A percentile compares a stretch with the other conserved stretches of the same genome.
Conservation (phyloP, 2,113 vertebrate genomes). For the Neogale vison region DNA sequence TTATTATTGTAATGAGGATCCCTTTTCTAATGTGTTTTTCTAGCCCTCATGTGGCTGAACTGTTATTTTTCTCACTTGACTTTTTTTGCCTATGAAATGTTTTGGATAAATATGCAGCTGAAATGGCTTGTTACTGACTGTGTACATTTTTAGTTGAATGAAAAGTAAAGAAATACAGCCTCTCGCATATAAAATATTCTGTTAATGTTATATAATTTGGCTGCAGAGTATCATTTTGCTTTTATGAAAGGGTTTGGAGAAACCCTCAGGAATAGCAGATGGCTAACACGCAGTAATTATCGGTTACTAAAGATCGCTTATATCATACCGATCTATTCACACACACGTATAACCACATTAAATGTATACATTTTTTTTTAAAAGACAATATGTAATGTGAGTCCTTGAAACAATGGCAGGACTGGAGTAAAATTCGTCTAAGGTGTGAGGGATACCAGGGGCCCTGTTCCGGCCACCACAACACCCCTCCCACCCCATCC, state of each 20-base stretch:
- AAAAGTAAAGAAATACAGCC: slow-evolving; percentile 79
- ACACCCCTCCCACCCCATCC: background rate
- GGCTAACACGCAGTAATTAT: slow-evolving; percentile 79
- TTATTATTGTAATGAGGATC: slow-evolving; percentile 81
- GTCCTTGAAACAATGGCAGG: slow-evolving; percentile 22
- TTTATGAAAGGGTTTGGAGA: slow-evolving; percentile 80
- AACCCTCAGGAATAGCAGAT: slow-evolving; percentile 78
- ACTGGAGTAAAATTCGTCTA: background rate
- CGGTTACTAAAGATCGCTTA: slow-evolving; percentile 79
- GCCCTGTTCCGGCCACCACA: fast-evolving
- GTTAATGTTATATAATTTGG: slow-evolving; percentile 82
- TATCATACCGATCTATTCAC: slow-evolving; percentile 74
- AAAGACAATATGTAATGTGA: slow-evolving; percentile 51
- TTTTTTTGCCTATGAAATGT: slow-evolving; percentile 79
- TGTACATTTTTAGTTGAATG: slow-evolving; percentile 81
- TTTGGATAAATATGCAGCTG: slow-evolving; percentile 81
- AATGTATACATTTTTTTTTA: slow-evolving; percentile 20
- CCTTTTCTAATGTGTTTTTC: slow-evolving; percentile 77
- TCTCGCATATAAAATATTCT: slow-evolving; percentile 81
- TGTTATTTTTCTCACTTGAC: slow-evolving; percentile 80
- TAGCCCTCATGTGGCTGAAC: slow-evolving; percentile 76
- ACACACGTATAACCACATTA: slow-evolving; percentile 34
- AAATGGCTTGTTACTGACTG: slow-evolving; percentile 80
- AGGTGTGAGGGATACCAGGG: background rate
- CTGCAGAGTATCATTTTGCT: slow-evolving; percentile 79